Evolutionary conservation across 2,113 vertebrate genomes (phyloP).

Genomic region (Rhea americana): DNA sequence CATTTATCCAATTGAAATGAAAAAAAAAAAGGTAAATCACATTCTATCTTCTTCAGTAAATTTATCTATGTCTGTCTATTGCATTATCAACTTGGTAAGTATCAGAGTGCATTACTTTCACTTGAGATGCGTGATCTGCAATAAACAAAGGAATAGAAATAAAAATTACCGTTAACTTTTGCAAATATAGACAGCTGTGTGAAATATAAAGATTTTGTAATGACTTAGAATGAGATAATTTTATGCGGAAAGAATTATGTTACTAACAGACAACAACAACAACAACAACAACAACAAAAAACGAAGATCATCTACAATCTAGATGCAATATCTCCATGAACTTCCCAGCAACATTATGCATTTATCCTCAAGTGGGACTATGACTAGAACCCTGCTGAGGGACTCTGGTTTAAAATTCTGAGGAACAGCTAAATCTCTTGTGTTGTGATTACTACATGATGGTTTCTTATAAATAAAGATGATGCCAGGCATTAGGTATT

Average conservation of each 20-base stretch:
- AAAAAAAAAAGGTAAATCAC: constrained; percentile 1
- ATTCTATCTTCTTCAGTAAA: not conserved
- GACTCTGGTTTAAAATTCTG: constrained; percentile 14
- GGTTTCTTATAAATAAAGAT: constrained; percentile 48
- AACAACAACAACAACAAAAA: not conserved
- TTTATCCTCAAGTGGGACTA: constrained; percentile 3
- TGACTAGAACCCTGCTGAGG: not conserved
- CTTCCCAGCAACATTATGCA: not conserved
- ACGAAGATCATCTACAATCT: not conserved
- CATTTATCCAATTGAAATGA: constrained; percentile 11
- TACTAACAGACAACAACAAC: not conserved
- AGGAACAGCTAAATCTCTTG: constrained; percentile 22
- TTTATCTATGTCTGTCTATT: not conserved
- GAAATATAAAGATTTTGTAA: not conserved
- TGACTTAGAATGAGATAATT: not conserved
- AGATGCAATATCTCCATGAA: not conserved
- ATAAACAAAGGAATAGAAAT: not conserved
- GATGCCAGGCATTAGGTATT: not conserved
- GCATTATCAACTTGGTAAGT: not conserved
- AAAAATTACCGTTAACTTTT: not conserved
- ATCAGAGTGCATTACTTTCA: not conserved
- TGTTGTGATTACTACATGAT: constrained; percentile 8
- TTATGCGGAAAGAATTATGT: not conserved
- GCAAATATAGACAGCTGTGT: not conserved
- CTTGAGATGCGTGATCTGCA: not conserved